Evolutionary conservation across 2,113 vertebrate species (phyloP).

Genomic region (Sigmodon hispidus): DNA sequence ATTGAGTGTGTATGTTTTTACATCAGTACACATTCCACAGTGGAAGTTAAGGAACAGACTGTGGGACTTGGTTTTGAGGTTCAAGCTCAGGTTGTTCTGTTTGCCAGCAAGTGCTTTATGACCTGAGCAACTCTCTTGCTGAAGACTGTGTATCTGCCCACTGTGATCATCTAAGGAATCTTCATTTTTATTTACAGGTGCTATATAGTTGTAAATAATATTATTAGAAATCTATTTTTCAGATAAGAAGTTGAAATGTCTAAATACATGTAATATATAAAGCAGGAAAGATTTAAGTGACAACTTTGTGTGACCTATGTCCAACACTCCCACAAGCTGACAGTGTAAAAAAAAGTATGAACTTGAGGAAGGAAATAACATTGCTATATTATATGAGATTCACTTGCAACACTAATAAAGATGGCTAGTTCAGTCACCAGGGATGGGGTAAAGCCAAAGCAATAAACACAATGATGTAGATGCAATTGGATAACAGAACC

Average conservation of each 20-base stretch:
- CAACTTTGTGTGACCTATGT: background rate
- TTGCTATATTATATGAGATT: background rate
- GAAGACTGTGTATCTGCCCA: background rate
- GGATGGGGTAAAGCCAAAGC: background rate
- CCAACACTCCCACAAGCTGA: background rate
- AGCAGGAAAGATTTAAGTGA: background rate
- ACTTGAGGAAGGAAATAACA: background rate
- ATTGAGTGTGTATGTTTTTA: background rate
- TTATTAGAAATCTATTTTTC: background rate
- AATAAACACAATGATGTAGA: background rate
- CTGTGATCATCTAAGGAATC: too few relatives aligned
- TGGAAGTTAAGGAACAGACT: background rate
- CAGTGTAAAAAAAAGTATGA: background rate
- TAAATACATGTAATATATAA: background rate
- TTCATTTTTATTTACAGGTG: background rate
- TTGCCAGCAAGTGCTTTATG: background rate
- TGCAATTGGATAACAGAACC: too few relatives aligned
- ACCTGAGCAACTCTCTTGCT: too few relatives aligned
- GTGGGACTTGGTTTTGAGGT: background rate
- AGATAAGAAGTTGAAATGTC: background rate
- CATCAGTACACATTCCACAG: too few relatives aligned
- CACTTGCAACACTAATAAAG: background rate
- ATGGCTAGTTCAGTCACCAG: too few relatives aligned
- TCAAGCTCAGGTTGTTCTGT: rapidly evolving
- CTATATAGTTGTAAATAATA: background rate